Evolutionary conservation across 2,888 invertebrate species (phyloP).

Genomic region (Autographa pulchrina): DNA sequence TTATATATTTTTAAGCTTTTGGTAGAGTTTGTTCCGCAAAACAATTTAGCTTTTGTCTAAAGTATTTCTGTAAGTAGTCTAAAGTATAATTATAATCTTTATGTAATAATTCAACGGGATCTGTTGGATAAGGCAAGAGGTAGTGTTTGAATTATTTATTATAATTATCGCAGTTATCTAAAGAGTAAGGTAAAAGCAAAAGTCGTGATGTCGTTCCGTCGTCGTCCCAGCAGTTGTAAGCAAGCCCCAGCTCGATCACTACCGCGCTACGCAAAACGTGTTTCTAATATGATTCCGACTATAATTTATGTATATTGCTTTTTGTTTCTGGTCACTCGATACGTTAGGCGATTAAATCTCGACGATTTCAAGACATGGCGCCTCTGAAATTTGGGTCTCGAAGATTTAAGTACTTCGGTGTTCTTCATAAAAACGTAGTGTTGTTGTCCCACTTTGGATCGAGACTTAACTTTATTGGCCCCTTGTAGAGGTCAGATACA

Average conservation of each 20-base stretch:
- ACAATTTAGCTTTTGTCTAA: no score
- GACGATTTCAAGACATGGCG: slow-evolving; percentile 59
- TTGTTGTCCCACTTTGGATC: slow-evolving; percentile 28
- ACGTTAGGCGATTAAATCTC: slow-evolving; percentile 67
- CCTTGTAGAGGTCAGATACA: slow-evolving; percentile 2
- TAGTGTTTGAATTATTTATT: no score
- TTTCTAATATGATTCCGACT: slow-evolving; percentile 75
- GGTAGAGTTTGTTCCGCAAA: no score
- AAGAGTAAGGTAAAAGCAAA: slow-evolving; percentile 13
- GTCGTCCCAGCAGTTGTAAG: slow-evolving; percentile 31
- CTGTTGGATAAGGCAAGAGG: no score
- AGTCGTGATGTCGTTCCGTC: slow-evolving; percentile 62
- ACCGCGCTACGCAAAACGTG: slow-evolving; percentile 83
- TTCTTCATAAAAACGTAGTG: slow-evolving; percentile 30
- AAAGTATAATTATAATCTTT: no score
- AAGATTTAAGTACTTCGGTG: slow-evolving; percentile 42
- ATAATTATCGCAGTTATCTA: no score
- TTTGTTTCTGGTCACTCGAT: slow-evolving; percentile 72
- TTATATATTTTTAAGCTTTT: no score
- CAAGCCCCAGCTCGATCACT: slow-evolving; percentile 69
- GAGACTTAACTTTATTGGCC: slow-evolving; percentile 6
- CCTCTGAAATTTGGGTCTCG: slow-evolving; percentile 59
- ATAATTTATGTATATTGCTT: slow-evolving; percentile 77
- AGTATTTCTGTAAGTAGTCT: no score
- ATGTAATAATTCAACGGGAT: no score